A percentile compares a stretch with the other conserved stretches of the same genome.
Evolutionary conservation across 2,113 vertebrate species (phyloP).

Genomic region (Amblyornis subalaris): DNA sequence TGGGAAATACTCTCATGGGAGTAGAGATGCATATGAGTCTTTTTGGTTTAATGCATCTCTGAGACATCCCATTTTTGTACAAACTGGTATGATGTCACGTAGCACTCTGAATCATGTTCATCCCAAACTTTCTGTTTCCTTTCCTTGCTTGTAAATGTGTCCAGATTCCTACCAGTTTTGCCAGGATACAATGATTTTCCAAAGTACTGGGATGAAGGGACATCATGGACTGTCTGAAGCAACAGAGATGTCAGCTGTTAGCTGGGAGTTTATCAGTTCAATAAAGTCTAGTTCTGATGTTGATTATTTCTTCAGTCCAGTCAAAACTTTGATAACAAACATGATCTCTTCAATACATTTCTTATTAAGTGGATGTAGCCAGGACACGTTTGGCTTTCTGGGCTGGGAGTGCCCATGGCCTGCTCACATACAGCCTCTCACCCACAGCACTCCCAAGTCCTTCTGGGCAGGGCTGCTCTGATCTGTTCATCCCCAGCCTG

Average conservation of each 20-base stretch:
- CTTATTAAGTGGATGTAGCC: background rate
- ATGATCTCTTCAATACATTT: background rate
- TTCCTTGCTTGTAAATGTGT: background rate
- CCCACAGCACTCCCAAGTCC: background rate
- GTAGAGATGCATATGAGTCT: rapidly evolving
- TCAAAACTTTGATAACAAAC: background rate
- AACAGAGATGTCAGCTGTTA: background rate
- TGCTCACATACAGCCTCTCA: background rate
- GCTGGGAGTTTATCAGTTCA: background rate
- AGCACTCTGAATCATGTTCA: background rate
- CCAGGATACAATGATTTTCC: background rate
- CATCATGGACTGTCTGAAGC: background rate
- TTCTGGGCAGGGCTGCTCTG: background rate
- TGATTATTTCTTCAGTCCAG: background rate
- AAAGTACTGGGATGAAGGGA: background rate
- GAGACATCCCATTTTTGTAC: background rate
- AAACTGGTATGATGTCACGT: background rate
- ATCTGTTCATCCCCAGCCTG: background rate
- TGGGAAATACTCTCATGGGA: background rate
- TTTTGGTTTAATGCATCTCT: background rate
- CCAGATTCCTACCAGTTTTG: background rate
- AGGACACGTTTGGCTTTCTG: background rate
- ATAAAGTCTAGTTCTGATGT: background rate
- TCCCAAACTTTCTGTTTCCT: background rate
- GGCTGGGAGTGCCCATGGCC: background rate